phyloP scores from a whole-genome alignment of 2,888 invertebrate genomes.

The Acanthosepion pharaonis region DNA sequence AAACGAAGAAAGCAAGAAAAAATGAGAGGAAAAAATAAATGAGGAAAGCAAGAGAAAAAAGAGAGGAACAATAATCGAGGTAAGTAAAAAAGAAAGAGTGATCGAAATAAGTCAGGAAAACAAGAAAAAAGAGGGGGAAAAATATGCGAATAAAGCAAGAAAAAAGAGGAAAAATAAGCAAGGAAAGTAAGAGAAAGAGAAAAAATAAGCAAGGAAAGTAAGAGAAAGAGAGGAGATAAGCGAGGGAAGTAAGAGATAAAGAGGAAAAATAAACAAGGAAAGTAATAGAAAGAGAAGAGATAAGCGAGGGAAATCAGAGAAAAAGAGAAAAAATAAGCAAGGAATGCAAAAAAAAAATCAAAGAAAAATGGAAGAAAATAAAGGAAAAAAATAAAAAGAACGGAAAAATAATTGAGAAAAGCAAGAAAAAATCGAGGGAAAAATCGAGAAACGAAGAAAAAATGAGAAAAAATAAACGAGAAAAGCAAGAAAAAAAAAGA shows the following conservation, averaged over 20 bases:
- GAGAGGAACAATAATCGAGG: background rate
- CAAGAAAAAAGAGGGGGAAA: too few relatives aligned
- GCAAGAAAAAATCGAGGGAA: background rate
- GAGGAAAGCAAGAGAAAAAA: background rate
- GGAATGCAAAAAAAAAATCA: too few relatives aligned
- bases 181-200: background rate
- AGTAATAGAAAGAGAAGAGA: background rate
- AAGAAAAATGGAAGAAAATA: too few relatives aligned
- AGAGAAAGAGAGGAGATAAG: background rate
- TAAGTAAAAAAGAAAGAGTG: background rate
- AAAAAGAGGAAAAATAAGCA: background rate
- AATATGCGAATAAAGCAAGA: too few relatives aligned
- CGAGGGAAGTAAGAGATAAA: background rate
- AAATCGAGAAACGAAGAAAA: background rate
- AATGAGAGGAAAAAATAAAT: background rate
- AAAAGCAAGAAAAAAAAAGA: background rate
- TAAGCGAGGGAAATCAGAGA: rapidly evolving
- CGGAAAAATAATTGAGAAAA: too few relatives aligned
- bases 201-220: background rate
- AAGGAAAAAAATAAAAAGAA: background rate
- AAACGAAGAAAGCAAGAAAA: too few relatives aligned
- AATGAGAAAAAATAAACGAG: background rate
- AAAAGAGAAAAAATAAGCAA: background rate
- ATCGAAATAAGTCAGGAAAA: background rate
- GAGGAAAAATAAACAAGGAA: too few relatives aligned